Percentiles rank a stretch among this genome's conserved stretches.
phyloP scores from a whole-genome alignment of 2,113 vertebrate genomes.

The Merops nubicus region DNA sequence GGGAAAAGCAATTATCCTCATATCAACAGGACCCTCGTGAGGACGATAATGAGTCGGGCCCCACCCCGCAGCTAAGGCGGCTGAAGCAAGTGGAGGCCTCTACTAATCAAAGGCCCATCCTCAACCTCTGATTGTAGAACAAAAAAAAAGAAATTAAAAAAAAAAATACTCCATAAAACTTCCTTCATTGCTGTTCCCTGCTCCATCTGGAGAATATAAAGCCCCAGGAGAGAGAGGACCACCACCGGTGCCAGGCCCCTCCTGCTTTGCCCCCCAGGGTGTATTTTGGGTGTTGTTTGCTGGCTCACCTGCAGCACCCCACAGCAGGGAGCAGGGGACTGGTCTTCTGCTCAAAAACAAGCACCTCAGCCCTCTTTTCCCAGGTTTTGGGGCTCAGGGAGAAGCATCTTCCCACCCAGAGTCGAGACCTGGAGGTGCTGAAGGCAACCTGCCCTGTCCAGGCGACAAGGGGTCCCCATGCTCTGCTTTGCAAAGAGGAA shows the following conservation, averaged over 20 bases:
- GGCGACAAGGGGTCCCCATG: not conserved
- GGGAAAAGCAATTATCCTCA: constrained; percentile 66
- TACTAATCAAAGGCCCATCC: constrained; percentile 31
- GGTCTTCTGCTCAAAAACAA: not conserved
- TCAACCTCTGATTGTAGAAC: not conserved
- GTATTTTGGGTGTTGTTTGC: not conserved
- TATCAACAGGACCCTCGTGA: constrained; percentile 43
- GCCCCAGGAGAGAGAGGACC: not conserved
- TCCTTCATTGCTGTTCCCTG: not conserved
- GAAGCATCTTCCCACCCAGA: accelerated
- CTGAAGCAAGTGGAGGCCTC: not conserved
- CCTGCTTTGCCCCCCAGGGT: accelerated
- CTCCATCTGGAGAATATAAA: accelerated
- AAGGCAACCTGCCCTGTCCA: not conserved
- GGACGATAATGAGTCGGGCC: constrained; percentile 28
- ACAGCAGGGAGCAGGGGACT: accelerated
- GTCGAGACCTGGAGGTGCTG: not conserved
- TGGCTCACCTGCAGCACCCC: not conserved
- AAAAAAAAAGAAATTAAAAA: not conserved
- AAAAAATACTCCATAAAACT: not conserved
- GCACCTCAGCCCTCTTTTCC: not conserved
- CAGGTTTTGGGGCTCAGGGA: not conserved
- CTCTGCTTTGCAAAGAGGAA: not conserved
- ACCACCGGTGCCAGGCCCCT: accelerated
- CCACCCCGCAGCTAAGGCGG: not conserved